Evolutionary conservation across 2,888 invertebrate genomes (phyloP).

Genomic region (Pseudanteris insignis): DNA sequence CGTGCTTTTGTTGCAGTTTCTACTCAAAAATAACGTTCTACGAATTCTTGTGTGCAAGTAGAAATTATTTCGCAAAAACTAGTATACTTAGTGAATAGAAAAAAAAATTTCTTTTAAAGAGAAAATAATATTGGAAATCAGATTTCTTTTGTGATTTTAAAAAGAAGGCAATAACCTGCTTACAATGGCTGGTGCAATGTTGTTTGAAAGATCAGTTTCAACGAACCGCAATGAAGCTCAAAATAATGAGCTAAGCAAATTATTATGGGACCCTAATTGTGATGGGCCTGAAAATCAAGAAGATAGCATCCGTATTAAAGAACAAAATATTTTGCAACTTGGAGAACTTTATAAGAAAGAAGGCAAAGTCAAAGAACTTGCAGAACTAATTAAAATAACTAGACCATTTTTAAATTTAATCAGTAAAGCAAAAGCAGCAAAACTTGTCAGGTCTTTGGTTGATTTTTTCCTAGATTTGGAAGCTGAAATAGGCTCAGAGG

Average conservation of each 20-base stretch:
- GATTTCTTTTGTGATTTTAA: too few species aligned
- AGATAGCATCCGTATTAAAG: slow-evolving; percentile 89
- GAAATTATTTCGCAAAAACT: too few species aligned
- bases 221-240: slow-evolving; percentile 80
- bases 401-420: slow-evolving; percentile 94
- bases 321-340: slow-evolving; percentile 92
- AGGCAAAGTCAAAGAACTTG: slow-evolving; percentile 91
- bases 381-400: slow-evolving; percentile 92
- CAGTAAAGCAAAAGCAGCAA: slow-evolving; percentile 99
- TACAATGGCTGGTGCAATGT: slow-evolving; percentile 87
- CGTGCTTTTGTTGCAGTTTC: background rate
- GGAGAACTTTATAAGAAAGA: slow-evolving; percentile 92
- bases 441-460: slow-evolving; percentile 94
- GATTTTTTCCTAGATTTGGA: slow-evolving; percentile 98
- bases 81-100: too few species aligned
- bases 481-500: slow-evolving; percentile 93
- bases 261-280: slow-evolving; percentile 80
- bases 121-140: too few species aligned
- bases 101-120: too few species aligned
- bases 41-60: too few species aligned
- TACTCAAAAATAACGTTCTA: too few species aligned
- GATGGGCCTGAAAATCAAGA: slow-evolving; percentile 85
- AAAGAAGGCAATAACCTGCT: too few species aligned
- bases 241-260: slow-evolving; percentile 73
- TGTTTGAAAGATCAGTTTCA: slow-evolving; percentile 84